Conservation (phyloP, 2,888 invertebrate species). For the Hoplodrina blanda region DNA sequence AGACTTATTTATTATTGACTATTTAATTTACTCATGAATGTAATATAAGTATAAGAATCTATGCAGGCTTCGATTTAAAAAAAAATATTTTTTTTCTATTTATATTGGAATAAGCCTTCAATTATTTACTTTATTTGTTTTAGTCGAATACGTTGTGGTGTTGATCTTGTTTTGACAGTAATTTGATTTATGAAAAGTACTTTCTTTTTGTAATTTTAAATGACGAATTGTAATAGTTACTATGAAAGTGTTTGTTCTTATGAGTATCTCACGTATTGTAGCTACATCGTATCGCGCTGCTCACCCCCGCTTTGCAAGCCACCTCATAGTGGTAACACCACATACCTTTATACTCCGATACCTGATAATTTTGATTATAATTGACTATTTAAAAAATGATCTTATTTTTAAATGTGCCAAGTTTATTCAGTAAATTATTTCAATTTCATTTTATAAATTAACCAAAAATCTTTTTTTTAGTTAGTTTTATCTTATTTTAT, state of each 20-base stretch:
- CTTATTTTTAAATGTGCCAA: slow-evolving; percentile 15
- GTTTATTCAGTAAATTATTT: slow-evolving; percentile 24
- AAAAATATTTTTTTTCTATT: slow-evolving; percentile 39
- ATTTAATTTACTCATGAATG: slow-evolving; percentile 37
- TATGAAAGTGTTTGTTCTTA: not conserved
- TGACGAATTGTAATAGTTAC: slow-evolving; percentile 12
- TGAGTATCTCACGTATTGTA: not conserved
- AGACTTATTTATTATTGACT: slow-evolving; percentile 12
- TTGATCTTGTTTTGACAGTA: slow-evolving; percentile 43
- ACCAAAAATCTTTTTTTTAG: slow-evolving; percentile 33
- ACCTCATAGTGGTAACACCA: not conserved
- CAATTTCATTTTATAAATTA: slow-evolving; percentile 5
- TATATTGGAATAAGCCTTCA: slow-evolving; percentile 30
- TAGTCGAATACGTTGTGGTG: not conserved
- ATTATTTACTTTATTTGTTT: slow-evolving; percentile 9
- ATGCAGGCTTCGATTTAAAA: slow-evolving; percentile 25
- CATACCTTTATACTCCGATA: slow-evolving; percentile 27
- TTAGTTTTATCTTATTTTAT: slow-evolving; percentile 24
- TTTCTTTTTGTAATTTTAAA: slow-evolving; percentile 40
- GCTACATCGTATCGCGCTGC: slow-evolving; percentile 10
- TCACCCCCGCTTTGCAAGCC: not conserved
- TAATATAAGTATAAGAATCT: slow-evolving; percentile 12
- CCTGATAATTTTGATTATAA: slow-evolving; percentile 26
- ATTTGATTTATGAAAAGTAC: slow-evolving; percentile 28
- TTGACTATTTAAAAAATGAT: slow-evolving; percentile 2